Percentiles rank a stretch among this genome's conserved stretches.
Conservation (phyloP, 2,113 vertebrate genomes). For the Tonatia bakeri region DNA sequence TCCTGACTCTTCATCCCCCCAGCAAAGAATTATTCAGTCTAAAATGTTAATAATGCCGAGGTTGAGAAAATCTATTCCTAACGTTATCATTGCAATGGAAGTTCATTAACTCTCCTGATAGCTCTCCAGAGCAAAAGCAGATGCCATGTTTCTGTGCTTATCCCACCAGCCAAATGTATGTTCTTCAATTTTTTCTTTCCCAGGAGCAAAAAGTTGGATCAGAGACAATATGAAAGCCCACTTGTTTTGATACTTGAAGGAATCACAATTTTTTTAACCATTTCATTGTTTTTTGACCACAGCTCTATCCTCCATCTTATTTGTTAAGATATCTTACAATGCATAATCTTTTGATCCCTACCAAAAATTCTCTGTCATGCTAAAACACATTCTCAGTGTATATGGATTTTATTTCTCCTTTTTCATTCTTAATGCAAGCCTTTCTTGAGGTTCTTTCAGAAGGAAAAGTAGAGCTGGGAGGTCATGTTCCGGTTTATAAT, state of each 20-base stretch:
- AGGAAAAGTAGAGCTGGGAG: background rate
- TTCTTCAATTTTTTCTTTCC: background rate
- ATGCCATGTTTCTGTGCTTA: background rate
- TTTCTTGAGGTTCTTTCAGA: conserved; percentile 33
- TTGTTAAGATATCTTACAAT: conserved; percentile 16
- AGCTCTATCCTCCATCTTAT: background rate
- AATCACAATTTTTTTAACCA: conserved; percentile 21
- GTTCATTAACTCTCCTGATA: background rate
- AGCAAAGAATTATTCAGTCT: background rate
- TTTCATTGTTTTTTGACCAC: conserved; percentile 23
- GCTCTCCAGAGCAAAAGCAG: background rate
- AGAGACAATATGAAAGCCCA: conserved; percentile 10
- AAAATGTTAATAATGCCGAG: background rate
- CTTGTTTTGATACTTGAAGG: conserved; percentile 21
- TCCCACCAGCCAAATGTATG: background rate
- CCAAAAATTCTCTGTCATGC: background rate
- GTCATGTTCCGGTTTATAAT: background rate
- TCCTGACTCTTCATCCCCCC: background rate
- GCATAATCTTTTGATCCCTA: background rate
- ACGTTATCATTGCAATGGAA: background rate
- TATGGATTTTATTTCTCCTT: background rate
- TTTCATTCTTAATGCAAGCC: background rate
- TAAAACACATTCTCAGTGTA: conserved; percentile 4
- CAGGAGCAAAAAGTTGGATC: background rate
- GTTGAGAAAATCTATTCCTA: background rate